phyloP scores from a whole-genome alignment of 2,113 vertebrate genomes.

The Toxostoma redivivum region DNA sequence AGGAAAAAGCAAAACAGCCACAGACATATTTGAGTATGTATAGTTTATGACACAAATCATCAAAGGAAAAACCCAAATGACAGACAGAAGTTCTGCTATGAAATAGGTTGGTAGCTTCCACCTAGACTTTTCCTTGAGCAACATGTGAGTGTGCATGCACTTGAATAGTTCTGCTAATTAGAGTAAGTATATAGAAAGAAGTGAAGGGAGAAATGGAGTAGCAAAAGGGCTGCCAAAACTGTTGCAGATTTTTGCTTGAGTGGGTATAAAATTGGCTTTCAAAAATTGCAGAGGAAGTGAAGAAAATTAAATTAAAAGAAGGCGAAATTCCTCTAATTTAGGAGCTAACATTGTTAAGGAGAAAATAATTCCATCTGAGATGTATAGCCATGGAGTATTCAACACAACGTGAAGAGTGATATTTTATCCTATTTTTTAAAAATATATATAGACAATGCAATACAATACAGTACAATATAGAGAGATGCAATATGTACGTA shows the following conservation, averaged over 20 bases:
- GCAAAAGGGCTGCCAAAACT: background rate
- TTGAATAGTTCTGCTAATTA: background rate
- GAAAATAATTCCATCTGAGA: background rate
- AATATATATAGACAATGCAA: background rate
- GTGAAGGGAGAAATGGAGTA: background rate
- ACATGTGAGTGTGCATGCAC: background rate
- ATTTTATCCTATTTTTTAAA: background rate
- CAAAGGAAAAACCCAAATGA: background rate
- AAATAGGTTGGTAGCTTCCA: background rate
- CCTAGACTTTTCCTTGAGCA: background rate
- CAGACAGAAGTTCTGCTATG: background rate
- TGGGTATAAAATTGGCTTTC: background rate
- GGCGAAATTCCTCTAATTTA: background rate
- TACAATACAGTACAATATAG: background rate
- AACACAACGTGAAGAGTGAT: background rate
- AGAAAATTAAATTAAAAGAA: background rate
- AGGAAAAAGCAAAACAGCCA: background rate
- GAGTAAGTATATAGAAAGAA: background rate
- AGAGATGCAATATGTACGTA: background rate
- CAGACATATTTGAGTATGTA: background rate
- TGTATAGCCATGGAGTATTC: background rate
- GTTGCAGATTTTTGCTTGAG: background rate
- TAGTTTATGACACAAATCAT: background rate
- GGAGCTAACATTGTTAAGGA: background rate
- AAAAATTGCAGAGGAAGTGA: background rate